phyloP scores from a whole-genome alignment of 2,888 invertebrate genomes.

The Drosophila rubida region DNA sequence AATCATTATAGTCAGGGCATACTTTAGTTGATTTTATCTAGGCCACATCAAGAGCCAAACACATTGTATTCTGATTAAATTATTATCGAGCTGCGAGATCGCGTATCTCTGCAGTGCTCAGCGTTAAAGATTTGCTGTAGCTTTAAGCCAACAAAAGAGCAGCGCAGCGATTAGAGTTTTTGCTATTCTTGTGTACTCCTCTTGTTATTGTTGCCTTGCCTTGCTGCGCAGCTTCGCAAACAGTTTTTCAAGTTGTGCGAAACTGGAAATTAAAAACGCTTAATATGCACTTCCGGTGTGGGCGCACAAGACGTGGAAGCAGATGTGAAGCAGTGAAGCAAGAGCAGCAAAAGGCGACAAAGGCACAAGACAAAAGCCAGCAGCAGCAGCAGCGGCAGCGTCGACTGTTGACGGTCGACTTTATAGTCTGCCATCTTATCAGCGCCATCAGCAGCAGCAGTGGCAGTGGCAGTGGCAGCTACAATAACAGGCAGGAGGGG shows the following conservation, averaged over 20 bases:
- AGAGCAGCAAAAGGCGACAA: conserved; percentile 18
- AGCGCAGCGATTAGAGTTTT: neutral
- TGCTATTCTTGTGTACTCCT: conserved; percentile 10
- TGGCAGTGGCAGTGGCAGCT: conserved; percentile 20
- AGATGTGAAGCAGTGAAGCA: neutral
- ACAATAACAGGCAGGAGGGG: conserved; percentile 12
- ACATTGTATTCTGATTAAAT: neutral
- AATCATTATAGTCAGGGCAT: neutral
- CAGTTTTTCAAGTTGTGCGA: conserved; percentile 59
- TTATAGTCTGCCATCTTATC: conserved; percentile 54
- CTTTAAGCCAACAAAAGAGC: neutral
- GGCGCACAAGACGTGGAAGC: conserved; percentile 11
- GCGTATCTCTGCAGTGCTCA: neutral
- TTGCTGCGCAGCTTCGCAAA: conserved; percentile 39
- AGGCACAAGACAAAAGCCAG: conserved; percentile 15
- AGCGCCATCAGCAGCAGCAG: conserved; percentile 50
- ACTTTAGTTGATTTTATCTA: neutral
- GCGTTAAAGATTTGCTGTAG: neutral
- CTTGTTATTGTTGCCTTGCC: conserved; percentile 23
- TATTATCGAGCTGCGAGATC: neutral
- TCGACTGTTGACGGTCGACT: conserved; percentile 26
- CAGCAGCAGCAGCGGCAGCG: conserved; percentile 13
- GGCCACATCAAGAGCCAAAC: neutral
- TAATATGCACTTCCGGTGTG: conserved; percentile 72
- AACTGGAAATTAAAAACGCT: conserved; percentile 75